Conservation (phyloP, 2,113 vertebrate genomes). For the Helogale parvula region DNA sequence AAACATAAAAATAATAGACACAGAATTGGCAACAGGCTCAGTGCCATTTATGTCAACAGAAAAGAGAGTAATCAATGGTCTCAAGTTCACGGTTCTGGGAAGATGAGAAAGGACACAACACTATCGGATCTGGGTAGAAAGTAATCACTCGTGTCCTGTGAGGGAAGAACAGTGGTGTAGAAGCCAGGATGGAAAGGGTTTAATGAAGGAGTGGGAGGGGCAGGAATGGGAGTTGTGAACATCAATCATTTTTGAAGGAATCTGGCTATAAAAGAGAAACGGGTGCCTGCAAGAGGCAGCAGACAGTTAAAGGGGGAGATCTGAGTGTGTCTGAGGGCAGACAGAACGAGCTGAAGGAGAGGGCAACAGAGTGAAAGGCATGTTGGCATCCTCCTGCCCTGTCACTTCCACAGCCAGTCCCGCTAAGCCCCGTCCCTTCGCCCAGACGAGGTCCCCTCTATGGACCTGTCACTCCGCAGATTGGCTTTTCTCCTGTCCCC, state of each 20-base stretch:
- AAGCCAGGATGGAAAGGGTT: neutral
- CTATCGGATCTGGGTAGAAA: slow-evolving; percentile 14
- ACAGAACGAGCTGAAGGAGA: neutral
- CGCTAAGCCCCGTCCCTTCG: neutral
- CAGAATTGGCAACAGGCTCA: slow-evolving; percentile 39
- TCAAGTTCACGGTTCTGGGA: slow-evolving; percentile 43
- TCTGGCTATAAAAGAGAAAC: neutral
- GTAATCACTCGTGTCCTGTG: neutral
- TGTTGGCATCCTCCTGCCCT: neutral
- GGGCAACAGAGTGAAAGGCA: neutral
- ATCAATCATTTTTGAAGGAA: slow-evolving; percentile 42
- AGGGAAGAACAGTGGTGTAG: neutral
- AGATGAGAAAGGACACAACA: slow-evolving; percentile 53
- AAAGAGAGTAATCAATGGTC: slow-evolving; percentile 47
- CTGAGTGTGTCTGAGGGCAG: neutral
- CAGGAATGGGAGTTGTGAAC: neutral
- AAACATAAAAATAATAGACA: slow-evolving; percentile 32
- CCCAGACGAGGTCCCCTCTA: neutral
- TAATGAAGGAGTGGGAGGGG: neutral
- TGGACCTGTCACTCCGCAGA: neutral
- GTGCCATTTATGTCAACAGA: slow-evolving; percentile 44
- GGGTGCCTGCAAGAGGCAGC: neutral
- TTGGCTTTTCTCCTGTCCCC: neutral
- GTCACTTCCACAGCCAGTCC: neutral
- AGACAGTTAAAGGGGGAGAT: neutral